Conservation (phyloP, 1,140 invertebrate species). For the Drosophila neocordata region DNA sequence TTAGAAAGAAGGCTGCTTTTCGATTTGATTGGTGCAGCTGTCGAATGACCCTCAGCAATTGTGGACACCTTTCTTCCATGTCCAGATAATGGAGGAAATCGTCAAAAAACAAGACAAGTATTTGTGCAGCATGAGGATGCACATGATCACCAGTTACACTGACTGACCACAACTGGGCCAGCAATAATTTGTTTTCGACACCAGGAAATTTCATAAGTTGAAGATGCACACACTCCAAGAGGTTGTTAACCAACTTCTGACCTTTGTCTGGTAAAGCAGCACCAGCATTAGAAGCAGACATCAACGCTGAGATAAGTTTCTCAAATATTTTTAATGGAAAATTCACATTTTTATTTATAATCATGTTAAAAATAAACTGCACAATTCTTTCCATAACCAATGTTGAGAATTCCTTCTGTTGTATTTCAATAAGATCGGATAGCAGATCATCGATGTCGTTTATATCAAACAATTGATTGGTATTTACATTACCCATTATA, state of each 20-base stretch:
- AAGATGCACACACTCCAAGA: neutral
- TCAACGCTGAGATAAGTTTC: neutral
- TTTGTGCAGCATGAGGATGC: neutral
- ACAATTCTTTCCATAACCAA: neutral
- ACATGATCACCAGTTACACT: neutral
- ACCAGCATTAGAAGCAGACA: too few relatives aligned
- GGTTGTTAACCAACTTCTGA: too few relatives aligned
- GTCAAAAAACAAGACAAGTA: neutral
- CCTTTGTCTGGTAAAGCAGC: too few relatives aligned
- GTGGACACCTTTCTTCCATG: constrained; percentile 8
- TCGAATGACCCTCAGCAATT: constrained; percentile 37
- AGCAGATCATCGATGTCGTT: neutral
- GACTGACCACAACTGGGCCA: neutral
- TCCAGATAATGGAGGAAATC: neutral
- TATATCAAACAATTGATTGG: too few relatives aligned
- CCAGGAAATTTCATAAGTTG: neutral
- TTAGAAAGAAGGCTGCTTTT: constrained; percentile 52
- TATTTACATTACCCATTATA: too few relatives aligned
- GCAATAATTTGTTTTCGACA: neutral
- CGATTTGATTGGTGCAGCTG: constrained; percentile 53
- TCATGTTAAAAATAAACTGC: neutral
- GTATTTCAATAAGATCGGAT: neutral
- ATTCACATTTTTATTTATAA: neutral
- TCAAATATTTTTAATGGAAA: neutral
- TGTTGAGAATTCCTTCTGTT: neutral